Evolutionary conservation across 1,140 invertebrate genomes (phyloP), one percentile per base, ranked within the genome.

Genomic region (Aphidius gifuensis): DNA sequence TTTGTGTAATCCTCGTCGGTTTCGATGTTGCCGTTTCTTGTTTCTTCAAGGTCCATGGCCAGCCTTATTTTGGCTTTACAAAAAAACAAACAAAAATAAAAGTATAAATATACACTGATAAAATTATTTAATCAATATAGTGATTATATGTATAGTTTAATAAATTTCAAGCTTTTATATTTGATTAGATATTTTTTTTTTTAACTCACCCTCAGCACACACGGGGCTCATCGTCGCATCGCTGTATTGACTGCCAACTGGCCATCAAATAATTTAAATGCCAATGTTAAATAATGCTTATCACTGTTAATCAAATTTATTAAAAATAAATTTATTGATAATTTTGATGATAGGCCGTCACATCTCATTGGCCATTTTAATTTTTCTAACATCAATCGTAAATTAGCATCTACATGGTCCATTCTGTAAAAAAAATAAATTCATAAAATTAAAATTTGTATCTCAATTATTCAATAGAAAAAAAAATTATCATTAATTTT

Each of bases 221-320:
- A 71, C 67, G 72, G 76, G 71, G 72, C 77, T 80, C 79, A 80
- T 80, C 77, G 74, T 79, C 75, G 78, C 75, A 80, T 79, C 71
- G 76, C 71, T 73, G 71, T 71, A 68, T 70, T 70, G 72, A 72
- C 69, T 70, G 68, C 68, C 71, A 69, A 70, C 64, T 64, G 60
- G 71, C 69, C 68, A 72, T 68, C 71, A 67, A 62, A 66, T 68
- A 69, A 68, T 38, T 53, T 38, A 53, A 53, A 11, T 39, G 5
- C 50, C 2, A 5, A 32, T 32, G 2, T 2, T 32, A 32, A 32
- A 32, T 32, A 32, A 3, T 32, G 23, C 4, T 32, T 32, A 32
- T 32, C 2, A 32, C 23, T 54, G 57, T 54, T 56, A 59, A 42
- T 54, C 9, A 42, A 49, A 48, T 59, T 49, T 53, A 9, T 32